These are phyloP conservation scores for Ceratotherium simum DNA, from an alignment of 2,113 vertebrate genomes.

Conservation along the genomic window DNA sequence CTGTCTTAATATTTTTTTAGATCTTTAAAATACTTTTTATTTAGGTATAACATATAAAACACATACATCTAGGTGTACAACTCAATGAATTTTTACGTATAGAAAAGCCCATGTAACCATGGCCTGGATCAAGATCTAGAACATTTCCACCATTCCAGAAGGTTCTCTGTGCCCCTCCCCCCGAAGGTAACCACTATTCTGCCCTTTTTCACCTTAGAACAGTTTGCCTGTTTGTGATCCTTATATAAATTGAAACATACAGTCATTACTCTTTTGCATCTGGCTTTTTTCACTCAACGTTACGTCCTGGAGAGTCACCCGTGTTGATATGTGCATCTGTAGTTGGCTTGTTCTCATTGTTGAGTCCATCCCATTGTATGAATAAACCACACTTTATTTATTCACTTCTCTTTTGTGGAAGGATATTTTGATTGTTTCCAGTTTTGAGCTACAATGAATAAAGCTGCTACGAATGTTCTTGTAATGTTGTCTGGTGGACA, in stretches of 20 bases:
- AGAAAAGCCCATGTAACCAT: background rate
- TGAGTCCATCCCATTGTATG: background rate
- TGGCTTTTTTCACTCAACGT: too few relatives aligned
- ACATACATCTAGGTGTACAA: background rate
- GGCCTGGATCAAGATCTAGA: background rate
- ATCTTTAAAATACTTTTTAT: background rate
- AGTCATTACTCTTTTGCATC: background rate
- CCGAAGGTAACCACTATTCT: background rate
- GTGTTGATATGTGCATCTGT: rapidly evolving
- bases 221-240: background rate
- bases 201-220: background rate
- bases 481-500: background rate
- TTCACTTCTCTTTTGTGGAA: background rate
- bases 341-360: background rate
- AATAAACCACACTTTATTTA: background rate
- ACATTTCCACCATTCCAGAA: background rate
- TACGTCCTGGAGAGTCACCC: background rate
- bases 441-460: background rate
- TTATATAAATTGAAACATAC: background rate
- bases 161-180: background rate
- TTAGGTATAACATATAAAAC: background rate
- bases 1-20: background rate
- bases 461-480: background rate
- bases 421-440: background rate
- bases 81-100: background rate